Conservation (phyloP, 2,888 invertebrate genomes). For the Acrobasis repandana region DNA sequence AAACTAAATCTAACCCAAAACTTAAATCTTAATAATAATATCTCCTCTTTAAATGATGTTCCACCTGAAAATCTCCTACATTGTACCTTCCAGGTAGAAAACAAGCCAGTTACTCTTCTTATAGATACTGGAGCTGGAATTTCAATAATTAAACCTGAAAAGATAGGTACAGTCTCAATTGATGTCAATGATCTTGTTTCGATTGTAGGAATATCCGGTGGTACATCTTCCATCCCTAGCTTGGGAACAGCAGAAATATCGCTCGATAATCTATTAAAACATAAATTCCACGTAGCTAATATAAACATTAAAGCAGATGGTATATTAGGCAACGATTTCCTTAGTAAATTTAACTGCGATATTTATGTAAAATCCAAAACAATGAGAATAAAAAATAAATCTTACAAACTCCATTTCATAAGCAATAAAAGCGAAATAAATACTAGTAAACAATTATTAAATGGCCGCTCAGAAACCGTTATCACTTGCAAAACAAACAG, state of each 20-base stretch:
- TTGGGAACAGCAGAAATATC: constrained; percentile 29
- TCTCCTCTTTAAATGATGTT: constrained; percentile 36
- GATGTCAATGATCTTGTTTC: constrained; percentile 34
- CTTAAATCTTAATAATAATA: constrained; percentile 30
- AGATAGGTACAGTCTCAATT: constrained; percentile 29
- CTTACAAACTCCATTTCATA: background rate
- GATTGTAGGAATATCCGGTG: constrained; percentile 40
- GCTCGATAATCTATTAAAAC: constrained; percentile 24
- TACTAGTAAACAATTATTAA: constrained; percentile 3
- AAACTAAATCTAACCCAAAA: constrained; percentile 24
- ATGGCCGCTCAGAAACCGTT: constrained; percentile 13
- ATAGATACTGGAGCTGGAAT: constrained; percentile 39
- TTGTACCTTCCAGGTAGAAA: constrained; percentile 36
- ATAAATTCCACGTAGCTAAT: constrained; percentile 24
- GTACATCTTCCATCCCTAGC: constrained; percentile 30
- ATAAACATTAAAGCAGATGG: constrained; percentile 28
- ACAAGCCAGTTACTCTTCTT: constrained; percentile 33
- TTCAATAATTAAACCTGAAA: constrained; percentile 33
- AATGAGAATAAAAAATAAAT: constrained; percentile 7
- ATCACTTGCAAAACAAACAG: constrained; percentile 14
- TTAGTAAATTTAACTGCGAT: constrained; percentile 25
- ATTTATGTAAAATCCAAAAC: constrained; percentile 19
- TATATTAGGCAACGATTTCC: constrained; percentile 29
- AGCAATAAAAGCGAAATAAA: background rate
- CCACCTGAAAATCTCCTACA: constrained; percentile 40